phyloP scores from a whole-genome alignment of 2,797 vertebrate genomes.

The Clamator glandarius region DNA sequence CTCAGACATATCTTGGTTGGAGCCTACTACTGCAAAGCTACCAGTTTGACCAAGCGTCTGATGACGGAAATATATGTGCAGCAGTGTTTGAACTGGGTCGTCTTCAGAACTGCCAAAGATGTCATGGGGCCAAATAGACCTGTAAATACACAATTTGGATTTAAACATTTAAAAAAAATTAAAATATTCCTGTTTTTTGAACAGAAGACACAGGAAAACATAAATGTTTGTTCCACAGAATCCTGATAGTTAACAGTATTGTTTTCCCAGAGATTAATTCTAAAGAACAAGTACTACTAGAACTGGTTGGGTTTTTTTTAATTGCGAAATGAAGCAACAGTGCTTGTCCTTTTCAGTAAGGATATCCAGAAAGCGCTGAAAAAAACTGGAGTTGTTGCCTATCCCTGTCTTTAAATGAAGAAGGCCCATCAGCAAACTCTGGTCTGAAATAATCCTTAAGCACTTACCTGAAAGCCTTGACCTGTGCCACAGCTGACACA shows the following conservation, averaged over 20 bases:
- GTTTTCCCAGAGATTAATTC: background rate
- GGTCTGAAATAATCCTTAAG: background rate
- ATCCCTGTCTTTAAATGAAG: background rate
- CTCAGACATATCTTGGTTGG: constrained; percentile 92
- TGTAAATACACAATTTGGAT: constrained; percentile 66
- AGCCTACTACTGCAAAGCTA: constrained; percentile 92
- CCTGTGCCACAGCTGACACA: constrained; percentile 89
- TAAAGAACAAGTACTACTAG: background rate
- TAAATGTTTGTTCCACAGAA: background rate
- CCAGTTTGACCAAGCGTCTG: constrained; percentile 96
- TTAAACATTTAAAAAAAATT: background rate
- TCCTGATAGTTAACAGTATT: background rate
- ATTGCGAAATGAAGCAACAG: background rate
- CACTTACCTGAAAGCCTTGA: constrained; percentile 93
- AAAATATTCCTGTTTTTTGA: background rate
- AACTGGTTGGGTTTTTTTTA: background rate
- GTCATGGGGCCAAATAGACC: constrained; percentile 94
- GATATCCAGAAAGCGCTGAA: background rate
- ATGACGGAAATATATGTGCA: constrained; percentile 98
- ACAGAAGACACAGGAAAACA: background rate
- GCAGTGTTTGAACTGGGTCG: constrained; percentile 90
- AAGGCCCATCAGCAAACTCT: background rate
- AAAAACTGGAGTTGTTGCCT: background rate
- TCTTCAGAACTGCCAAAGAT: constrained; percentile 94
- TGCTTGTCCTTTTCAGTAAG: background rate